Conservation (phyloP, 2,888 invertebrate genomes). For the Drosophila eohydei region DNA sequence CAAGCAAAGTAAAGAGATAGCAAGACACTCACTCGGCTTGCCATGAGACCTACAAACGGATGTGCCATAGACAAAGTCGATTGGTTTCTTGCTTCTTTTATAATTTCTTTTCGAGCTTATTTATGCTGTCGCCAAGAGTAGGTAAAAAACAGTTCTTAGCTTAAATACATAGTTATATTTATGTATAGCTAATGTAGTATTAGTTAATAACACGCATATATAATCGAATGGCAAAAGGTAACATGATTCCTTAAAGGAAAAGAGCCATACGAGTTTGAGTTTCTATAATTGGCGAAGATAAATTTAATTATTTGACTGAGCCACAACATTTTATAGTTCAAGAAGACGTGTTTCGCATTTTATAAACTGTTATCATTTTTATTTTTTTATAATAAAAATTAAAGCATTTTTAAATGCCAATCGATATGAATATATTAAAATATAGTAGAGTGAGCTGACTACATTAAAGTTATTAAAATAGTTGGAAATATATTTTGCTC, state of each 20-base stretch:
- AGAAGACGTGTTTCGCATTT: too few relatives aligned
- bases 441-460: too few relatives aligned
- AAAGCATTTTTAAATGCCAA: too few relatives aligned
- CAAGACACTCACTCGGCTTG: neutral
- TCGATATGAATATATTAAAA: too few relatives aligned
- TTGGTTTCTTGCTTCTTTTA: slow-evolving; percentile 24
- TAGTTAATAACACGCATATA: neutral
- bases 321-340: too few relatives aligned
- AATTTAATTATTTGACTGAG: neutral
- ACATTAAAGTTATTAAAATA: too few relatives aligned
- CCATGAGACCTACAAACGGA: slow-evolving; percentile 53
- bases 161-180: slow-evolving; percentile 3
- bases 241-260: too few relatives aligned
- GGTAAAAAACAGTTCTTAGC: slow-evolving; percentile 1
- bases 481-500: too few relatives aligned
- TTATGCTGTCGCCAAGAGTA: slow-evolving; percentile 9
- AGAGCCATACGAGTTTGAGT: neutral
- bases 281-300: neutral
- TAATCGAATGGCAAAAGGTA: neutral
- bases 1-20: slow-evolving; percentile 16
- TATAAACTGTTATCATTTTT: too few relatives aligned
- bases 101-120: slow-evolving; percentile 8
- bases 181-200: neutral
- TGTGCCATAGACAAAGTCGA: slow-evolving; percentile 69
- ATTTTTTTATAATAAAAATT: too few relatives aligned